Evolutionary conservation across 2,797 vertebrate species (phyloP).

Genomic region (Myotis planiceps): DNA sequence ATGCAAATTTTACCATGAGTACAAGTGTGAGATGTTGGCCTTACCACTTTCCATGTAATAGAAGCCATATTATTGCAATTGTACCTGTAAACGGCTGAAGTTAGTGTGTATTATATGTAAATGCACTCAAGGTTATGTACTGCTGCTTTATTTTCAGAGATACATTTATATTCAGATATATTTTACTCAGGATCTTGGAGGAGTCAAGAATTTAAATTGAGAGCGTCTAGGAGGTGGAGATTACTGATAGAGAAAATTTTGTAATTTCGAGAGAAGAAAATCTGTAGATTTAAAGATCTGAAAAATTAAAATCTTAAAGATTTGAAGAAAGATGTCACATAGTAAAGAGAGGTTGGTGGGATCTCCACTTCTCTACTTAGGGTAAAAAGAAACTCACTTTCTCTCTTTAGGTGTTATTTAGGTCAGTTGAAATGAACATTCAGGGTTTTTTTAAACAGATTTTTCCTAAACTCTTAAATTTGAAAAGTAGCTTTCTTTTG

Average conservation of each 20-base stretch:
- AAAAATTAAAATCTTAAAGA: background rate
- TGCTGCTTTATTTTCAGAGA: background rate
- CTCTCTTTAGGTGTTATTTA: background rate
- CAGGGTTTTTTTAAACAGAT: background rate
- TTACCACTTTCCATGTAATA: background rate
- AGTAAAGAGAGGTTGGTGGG: background rate
- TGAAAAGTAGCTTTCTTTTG: background rate
- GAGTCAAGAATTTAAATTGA: background rate
- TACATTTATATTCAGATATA: background rate
- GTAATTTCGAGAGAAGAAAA: background rate
- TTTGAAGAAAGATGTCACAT: background rate
- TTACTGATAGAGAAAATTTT: background rate
- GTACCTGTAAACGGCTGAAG: background rate
- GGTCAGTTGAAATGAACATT: background rate
- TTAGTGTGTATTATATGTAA: background rate
- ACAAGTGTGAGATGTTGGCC: background rate
- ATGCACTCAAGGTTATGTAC: background rate
- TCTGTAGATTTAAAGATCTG: background rate
- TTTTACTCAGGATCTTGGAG: background rate
- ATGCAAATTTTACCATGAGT: background rate
- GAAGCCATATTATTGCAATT: background rate
- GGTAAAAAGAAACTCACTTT: background rate
- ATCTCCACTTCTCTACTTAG: background rate
- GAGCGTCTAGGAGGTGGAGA: background rate
- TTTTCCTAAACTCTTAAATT: background rate